A percentile compares a stretch with the other conserved stretches of the same genome.
Conservation (phyloP, 2,888 invertebrate species). For the Tetragonula carbonaria region DNA sequence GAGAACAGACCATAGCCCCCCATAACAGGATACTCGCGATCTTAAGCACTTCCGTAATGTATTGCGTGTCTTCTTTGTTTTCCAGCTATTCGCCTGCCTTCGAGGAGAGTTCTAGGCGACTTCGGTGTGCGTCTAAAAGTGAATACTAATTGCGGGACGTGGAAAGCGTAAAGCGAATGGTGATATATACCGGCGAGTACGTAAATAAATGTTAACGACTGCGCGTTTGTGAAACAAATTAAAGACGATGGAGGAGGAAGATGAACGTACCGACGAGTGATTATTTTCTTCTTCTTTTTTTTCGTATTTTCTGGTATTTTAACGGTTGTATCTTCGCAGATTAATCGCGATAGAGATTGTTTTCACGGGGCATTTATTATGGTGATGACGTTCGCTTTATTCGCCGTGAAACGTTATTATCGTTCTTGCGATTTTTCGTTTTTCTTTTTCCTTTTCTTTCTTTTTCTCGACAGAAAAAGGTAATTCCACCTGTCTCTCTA, state of each 20-base stretch:
- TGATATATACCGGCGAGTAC: neutral
- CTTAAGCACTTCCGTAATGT: slow-evolving; percentile 56
- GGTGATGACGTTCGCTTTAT: neutral
- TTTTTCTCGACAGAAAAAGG: neutral
- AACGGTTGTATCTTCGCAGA: neutral
- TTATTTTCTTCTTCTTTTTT: neutral
- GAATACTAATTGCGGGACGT: slow-evolving; percentile 34
- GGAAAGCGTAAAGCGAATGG: slow-evolving; percentile 21
- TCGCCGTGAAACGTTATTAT: neutral
- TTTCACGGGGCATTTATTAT: neutral
- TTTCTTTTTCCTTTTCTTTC: neutral
- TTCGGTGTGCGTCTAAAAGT: slow-evolving; percentile 19
- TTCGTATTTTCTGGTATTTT: neutral
- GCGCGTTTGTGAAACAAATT: slow-evolving; percentile 21
- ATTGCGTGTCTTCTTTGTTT: slow-evolving; percentile 53
- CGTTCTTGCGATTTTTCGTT: no score
- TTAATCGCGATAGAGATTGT: neutral
- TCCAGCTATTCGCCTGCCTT: slow-evolving; percentile 11
- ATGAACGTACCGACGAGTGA: neutral
- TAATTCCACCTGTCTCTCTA: neutral
- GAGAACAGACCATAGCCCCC: slow-evolving; percentile 33
- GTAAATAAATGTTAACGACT: slow-evolving; percentile 20
- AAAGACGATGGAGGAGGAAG: neutral
- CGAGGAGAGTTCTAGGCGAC: slow-evolving; percentile 21
- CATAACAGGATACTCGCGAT: slow-evolving; percentile 53